Evolutionary conservation across 1,140 invertebrate genomes (phyloP).

Genomic region (Alviniconcha marisindica): DNA sequence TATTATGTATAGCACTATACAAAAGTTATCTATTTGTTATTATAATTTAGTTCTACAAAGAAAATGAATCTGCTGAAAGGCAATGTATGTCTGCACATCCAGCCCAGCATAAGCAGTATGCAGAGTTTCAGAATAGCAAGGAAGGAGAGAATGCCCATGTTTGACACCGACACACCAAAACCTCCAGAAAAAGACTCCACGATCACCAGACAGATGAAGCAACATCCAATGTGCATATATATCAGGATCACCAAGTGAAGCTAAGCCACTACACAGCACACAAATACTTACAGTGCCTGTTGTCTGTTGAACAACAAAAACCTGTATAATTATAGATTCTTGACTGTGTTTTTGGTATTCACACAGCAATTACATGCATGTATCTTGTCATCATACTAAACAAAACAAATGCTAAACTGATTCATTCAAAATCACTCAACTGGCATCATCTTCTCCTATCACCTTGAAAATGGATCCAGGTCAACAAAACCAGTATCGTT

Average conservation of each 20-base stretch:
- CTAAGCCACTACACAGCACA: background rate
- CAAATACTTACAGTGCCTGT: constrained; percentile 17
- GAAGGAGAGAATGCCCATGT: background rate
- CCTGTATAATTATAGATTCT: background rate
- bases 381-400: background rate
- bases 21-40: too few species aligned
- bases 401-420: background rate
- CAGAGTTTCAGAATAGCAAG: background rate
- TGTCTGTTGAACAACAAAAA: constrained; percentile 16
- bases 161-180: too few species aligned
- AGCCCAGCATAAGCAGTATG: background rate
- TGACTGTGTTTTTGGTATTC: too few species aligned
- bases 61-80: too few species aligned
- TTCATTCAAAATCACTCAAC: too few species aligned
- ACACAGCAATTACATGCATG: background rate
- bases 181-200: too few species aligned
- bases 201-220: too few species aligned
- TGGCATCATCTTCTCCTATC: too few species aligned
- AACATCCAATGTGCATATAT: background rate
- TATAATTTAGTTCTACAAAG: background rate
- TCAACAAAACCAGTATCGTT: background rate
- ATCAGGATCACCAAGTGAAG: background rate
- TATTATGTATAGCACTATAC: too few species aligned
- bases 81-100: too few species aligned
- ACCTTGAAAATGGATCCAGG: background rate